A percentile compares a stretch with the other conserved stretches of the same genome.
Conservation (phyloP, 2,888 invertebrate genomes). For the Ochropleura plecta region DNA sequence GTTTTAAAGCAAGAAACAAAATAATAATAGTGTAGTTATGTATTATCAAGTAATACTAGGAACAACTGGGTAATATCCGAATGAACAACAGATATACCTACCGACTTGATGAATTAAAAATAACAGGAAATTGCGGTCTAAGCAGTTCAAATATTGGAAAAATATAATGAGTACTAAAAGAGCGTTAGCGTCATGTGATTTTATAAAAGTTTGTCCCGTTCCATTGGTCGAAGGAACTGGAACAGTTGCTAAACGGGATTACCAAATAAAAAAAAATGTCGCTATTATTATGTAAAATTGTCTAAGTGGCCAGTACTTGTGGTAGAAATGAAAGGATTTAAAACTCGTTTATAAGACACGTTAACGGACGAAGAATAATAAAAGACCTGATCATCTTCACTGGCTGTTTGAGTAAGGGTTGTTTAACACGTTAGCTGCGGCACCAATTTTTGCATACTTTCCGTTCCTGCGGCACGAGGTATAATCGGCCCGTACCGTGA, state of each 20-base stretch:
- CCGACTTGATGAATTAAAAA: conserved; percentile 11
- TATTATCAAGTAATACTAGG: conserved; percentile 23
- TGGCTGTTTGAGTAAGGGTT: conserved; percentile 56
- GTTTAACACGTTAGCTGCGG: no score
- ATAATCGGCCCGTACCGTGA: no score
- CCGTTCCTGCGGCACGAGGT: no score
- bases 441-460: no score
- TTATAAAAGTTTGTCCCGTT: background rate
- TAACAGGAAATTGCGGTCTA: conserved; percentile 33
- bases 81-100: conserved; percentile 9
- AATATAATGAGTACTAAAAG: conserved; percentile 9
- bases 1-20: conserved; percentile 8
- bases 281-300: conserved; percentile 31
- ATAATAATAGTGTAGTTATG: conserved; percentile 20
- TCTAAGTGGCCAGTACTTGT: background rate
- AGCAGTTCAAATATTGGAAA: conserved; percentile 15
- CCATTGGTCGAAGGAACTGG: background rate
- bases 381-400: conserved; percentile 31
- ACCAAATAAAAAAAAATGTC: conserved; percentile 6
- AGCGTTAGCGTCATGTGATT: background rate
- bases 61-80: conserved; percentile 23
- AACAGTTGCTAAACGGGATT: background rate
- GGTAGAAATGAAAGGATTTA: conserved; percentile 18
- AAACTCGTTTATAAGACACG: conserved; percentile 32
- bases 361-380: conserved; percentile 42